Base-by-base conservation (phyloP, 2,113 vertebrate species). In the Andinoacara biseriatus region DNA sequence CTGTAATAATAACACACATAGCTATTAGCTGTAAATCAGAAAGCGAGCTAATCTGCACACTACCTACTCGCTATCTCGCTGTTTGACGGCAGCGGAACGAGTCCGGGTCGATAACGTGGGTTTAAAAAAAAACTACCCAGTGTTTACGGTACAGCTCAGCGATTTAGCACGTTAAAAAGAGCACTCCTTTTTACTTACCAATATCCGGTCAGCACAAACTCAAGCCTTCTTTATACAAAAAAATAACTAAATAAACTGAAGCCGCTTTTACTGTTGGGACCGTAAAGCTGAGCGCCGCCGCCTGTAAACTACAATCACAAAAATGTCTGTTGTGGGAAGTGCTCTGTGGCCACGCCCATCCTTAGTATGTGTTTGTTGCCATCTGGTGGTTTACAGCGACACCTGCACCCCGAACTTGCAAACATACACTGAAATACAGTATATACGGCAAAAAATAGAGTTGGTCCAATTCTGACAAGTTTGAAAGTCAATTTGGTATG, bases 311-410 rank as follows among this genome's bases (percentile, higher is more conserved):
- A 74, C 76, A 86, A 90, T 82, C 58, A 46, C 3, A 91, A 93
- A 90, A 91, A 94, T 89, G 85, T 92, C 83, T 17, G 74, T 18
- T 4, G 24, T 10, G 43, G 85, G 84, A 89, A 74, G 59, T 52
- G 10, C 10, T 10, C 15, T 1, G 7, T 82, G 86, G 62, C 89
- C 93, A 92, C 93, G 90, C 94, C 94, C 82, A 87, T 87, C 11
- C 2, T 6, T 24, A 7, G 7, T 9, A 3, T 0, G 1, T 1
- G 3, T 52, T 5, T 78, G 57, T 1, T 62, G 76, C 35, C 85
- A 24, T 11, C 92, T 87, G n/a, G 76, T 5, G 91, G 80, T 5
- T 2, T 7, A 2, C 0, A 1, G 0, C 2, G 15, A 9, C 0
- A 56, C 63, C 52, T 79, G 67, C 87, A 82, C 35, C 35, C 8